Percentiles rank a stretch among this genome's conserved stretches.
Evolutionary conservation across 2,113 vertebrate species (phyloP).

Genomic region (Agapornis roseicollis): DNA sequence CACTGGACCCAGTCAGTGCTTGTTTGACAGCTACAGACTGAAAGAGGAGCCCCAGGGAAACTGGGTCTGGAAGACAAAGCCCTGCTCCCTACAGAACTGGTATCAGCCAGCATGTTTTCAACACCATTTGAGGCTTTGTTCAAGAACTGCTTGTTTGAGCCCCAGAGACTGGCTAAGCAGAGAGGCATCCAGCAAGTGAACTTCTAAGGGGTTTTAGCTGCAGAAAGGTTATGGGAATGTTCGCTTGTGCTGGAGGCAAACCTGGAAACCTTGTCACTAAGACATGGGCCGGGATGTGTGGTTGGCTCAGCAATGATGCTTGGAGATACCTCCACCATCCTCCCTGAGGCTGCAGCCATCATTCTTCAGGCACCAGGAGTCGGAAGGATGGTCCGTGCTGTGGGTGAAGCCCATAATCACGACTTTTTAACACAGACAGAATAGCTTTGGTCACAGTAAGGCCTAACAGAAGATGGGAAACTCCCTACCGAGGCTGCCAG

Average conservation of each 20-base stretch:
- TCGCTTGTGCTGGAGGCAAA: not conserved
- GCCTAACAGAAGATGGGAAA: not conserved
- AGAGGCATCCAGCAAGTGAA: not conserved
- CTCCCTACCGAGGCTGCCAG: not conserved
- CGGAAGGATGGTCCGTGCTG: not conserved
- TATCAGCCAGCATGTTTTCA: not conserved
- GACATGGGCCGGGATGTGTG: rapidly evolving
- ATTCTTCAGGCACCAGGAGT: not conserved
- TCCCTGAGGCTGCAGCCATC: not conserved
- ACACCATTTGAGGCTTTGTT: not conserved
- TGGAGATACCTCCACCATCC: not conserved
- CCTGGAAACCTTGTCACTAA: not conserved
- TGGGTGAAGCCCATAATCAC: rapidly evolving
- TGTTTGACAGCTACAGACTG: rapidly evolving
- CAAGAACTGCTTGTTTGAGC: not conserved
- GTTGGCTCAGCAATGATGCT: not conserved
- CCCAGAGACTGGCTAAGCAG: not conserved
- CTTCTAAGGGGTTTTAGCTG: not conserved
- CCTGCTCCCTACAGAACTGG: too few relatives aligned
- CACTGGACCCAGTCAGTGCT: rapidly evolving
- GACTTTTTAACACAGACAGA: rapidly evolving
- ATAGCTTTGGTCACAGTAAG: not conserved
- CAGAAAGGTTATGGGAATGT: not conserved
- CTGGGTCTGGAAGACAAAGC: not conserved
- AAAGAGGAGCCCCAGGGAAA: not conserved